Evolutionary conservation across 2,113 vertebrate species (phyloP), one percentile per base, ranked within the genome.

Genomic region (Ophthalmolycus amberensis): DNA sequence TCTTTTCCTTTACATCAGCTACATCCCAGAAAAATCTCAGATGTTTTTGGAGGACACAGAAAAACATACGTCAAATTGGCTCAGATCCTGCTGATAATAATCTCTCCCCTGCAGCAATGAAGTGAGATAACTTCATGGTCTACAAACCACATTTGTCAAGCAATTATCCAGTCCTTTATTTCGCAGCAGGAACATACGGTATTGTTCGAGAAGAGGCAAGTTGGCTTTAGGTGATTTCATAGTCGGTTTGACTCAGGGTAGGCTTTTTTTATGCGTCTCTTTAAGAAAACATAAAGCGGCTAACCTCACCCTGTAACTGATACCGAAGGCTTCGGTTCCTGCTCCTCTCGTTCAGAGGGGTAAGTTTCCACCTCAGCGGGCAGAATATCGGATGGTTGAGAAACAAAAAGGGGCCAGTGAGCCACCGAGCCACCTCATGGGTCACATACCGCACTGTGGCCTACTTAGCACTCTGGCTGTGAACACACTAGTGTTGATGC

Each of bases 371-470:
- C 86, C 91, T 91, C 88, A 86, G 84, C 86, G 6, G 86, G 73
- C 86, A 68, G 77, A 89, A 90, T 94, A 88, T 94, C 92, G 88
- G 85, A 92, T 92, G 90, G 86, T 87, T 25, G 79, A 82, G 85
- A 84, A 88, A 93, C 89, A 94, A 90, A 92, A 93, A 89, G 88
- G 85, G 90, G 89, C 89, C 85, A 80, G 22, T 83, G 9, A 22
- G 22, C 20, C 54, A 58, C n/a, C 4, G 86, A 87, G 85, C 80
- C 89, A 83, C 86, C 85, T 88, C 75, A 8, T 80, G 83, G 92
- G 88, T 91, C 88, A 89, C 89, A 91, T 90, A 89, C 91, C 90
- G 82, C 70, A 64, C 87, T 79, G 88, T 91, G 93, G 86, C 92
- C 94, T 91, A 93, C 78, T 93, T 94, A 89, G 78, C 84, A 72